Evolutionary conservation across 2,113 vertebrate genomes (phyloP), one percentile per base, ranked within the genome.

Genomic region (Meleagris gallopavo): DNA sequence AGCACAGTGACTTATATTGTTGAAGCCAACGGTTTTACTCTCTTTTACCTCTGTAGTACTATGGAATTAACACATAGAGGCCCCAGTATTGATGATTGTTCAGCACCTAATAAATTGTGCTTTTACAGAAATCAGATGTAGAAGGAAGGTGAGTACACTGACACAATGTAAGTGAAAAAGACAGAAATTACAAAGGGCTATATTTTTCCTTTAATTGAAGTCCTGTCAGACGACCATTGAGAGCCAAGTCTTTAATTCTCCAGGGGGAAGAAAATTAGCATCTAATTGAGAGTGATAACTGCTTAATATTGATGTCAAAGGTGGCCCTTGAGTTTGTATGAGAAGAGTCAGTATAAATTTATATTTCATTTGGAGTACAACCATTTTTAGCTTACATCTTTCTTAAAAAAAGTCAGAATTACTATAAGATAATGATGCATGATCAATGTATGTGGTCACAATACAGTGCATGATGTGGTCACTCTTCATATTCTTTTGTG

Each of bases 51-150:
- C 29, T 54, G 8, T 45, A 55, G 46, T 64, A 32, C 10, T 21
- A 14, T 3, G 13, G 36, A 25, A 1, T 80, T 45, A 9, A 41
- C 1, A 0, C 19, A 9, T 24, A 6, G 18, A 41, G 4, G 6
- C 69, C 10, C 4, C 3, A 2, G 11, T 32, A 38, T 0, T 77
- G 3, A 22, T 62, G 13, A 2, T 4, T 79, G 4, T 11, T 82
- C 38, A 52, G 9, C 7, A 48, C 6, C 3, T 73, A 15, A n/a
- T 70, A 15, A 34, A 71, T 61, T 76, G 2, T 25, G 22, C 7
- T 67, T 3, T 69, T 40, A 30, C 7, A 79, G 27, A 87, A 78
- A 60, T 55, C 14, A 20, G 48, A 6, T 4, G 4, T 24, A 60
- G 19, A 75, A 79, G 14, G 50, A 9, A 58, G 1, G 2, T 34